Evolutionary conservation across 2,797 vertebrate genomes (phyloP), one percentile per base, ranked within the genome.

Genomic region (Darevskia mixta): DNA sequence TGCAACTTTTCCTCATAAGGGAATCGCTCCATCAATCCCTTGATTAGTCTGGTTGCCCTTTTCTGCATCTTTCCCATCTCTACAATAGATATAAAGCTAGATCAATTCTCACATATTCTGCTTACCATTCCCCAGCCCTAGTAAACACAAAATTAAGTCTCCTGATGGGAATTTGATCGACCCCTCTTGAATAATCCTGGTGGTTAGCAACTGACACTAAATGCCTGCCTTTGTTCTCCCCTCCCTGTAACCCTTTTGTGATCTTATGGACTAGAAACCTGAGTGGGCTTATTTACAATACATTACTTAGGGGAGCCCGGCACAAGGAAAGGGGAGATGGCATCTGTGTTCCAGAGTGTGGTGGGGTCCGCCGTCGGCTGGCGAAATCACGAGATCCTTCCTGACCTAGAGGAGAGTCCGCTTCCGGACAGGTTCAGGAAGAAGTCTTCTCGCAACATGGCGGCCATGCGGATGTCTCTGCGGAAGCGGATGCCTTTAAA

Each of bases 401-500:
- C 98, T 80, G 98, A 98, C 84, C 95, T 97, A 0, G 97, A 97
- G 1, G 98, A 96, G 3, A 97, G 95, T 79, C 97, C 97, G 5
- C 94, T 92, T 25, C 95, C 97, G 0, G 96, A 97, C 45, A 96
- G 87, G 8, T 96, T 98, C 95, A 97, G 95, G 29, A 97, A 95
- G 86, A 97, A 96, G 27, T 95, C 98, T 11, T 95, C 97, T 0
- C 96, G 97, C 29, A 96, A 98, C 1, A 96, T 99, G 3, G 98
- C 97, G 79, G 97, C 97, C 3, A 91, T 99, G 86, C 91, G 97
- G 75, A 98, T 97, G 97, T 98, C 98, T 58, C 92, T 99, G 89
- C 97, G 98, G 66, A 98, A 98, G 85, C 94, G 98, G 72, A 96
- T 98, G 43, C 98, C 98, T 0, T 93, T 99, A n/a, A 97, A 97